phyloP scores from a whole-genome alignment of 2,797 vertebrate genomes.

The Mormyrops boulengeri region DNA sequence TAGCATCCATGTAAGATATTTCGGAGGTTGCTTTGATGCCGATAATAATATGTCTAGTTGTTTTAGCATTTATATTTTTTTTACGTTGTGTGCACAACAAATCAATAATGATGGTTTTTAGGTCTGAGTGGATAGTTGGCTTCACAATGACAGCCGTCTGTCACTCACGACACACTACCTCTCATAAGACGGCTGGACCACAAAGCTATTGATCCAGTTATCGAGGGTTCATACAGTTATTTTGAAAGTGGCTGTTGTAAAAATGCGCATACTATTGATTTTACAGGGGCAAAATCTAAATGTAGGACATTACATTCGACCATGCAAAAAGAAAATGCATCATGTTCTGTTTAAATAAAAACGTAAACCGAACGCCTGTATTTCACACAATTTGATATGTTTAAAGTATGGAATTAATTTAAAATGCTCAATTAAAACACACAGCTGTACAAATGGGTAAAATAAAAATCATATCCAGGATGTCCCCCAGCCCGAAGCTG shows the following conservation, averaged over 20 bases:
- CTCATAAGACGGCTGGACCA: constrained; percentile 88
- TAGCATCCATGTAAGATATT: constrained; percentile 68
- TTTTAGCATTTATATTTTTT: constrained; percentile 90
- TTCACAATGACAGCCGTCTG: constrained; percentile 99
- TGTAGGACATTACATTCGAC: not conserved
- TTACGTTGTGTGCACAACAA: constrained; percentile 92
- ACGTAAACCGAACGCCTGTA: not conserved
- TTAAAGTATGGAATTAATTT: not conserved
- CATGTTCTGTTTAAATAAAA: not conserved
- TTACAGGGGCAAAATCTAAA: not conserved
- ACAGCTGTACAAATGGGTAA: not conserved
- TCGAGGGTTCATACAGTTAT: constrained; percentile 94
- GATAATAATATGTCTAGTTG: constrained; percentile 90
- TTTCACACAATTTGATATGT: not conserved
- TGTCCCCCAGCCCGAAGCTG: not conserved
- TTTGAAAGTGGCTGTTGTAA: constrained; percentile 74
- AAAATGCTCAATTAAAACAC: not conserved
- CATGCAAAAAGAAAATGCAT: not conserved
- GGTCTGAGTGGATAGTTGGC: constrained; percentile 88
- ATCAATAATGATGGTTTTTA: constrained; percentile 94
- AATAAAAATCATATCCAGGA: not conserved
- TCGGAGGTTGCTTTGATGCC: constrained; percentile 85
- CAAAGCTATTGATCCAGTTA: constrained; percentile 98
- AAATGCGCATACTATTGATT: constrained; percentile 53
- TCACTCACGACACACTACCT: constrained; percentile 97